Evolutionary conservation across 2,888 invertebrate species (phyloP).

Genomic region (Prosopocoilus inquinatus): DNA sequence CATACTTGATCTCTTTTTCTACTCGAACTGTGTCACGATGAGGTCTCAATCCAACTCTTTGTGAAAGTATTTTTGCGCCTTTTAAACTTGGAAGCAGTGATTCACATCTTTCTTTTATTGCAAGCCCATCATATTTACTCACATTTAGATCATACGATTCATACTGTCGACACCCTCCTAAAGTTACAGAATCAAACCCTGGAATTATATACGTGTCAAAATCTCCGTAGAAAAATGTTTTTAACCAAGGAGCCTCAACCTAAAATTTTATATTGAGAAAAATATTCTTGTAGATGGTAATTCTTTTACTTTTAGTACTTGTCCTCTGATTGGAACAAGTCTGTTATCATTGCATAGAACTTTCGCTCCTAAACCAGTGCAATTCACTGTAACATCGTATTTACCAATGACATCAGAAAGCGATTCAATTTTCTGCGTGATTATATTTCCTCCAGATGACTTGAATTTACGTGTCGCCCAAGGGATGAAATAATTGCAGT

Average conservation of each 20-base stretch:
- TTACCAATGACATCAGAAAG: conserved; percentile 60
- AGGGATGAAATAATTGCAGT: conserved; percentile 71
- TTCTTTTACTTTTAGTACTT: conserved; percentile 74
- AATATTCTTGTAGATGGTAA: background rate
- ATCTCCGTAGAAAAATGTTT: conserved; percentile 84
- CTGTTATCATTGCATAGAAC: conserved; percentile 71
- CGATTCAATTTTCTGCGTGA: conserved; percentile 56
- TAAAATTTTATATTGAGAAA: conserved; percentile 35
- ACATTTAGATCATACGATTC: conserved; percentile 69
- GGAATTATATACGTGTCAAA: conserved; percentile 85
- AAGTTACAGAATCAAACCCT: conserved; percentile 67
- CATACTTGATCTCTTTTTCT: conserved; percentile 58
- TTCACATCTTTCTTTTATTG: conserved; percentile 77
- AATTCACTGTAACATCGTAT: conserved; percentile 79
- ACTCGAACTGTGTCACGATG: conserved; percentile 73
- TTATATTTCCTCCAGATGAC: conserved; percentile 62
- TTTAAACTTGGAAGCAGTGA: conserved; percentile 70
- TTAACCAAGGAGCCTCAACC: conserved; percentile 85
- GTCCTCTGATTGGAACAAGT: conserved; percentile 79
- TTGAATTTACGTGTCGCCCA: conserved; percentile 70
- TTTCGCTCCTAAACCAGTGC: conserved; percentile 81
- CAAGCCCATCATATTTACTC: conserved; percentile 69
- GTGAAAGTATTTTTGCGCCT: conserved; percentile 58
- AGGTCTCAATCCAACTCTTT: conserved; percentile 80
- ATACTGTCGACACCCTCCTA: conserved; percentile 84